Evolutionary conservation across 2,888 invertebrate species (phyloP), one percentile per base, ranked within the genome.

Genomic region (Iphiclides podalirius): DNA sequence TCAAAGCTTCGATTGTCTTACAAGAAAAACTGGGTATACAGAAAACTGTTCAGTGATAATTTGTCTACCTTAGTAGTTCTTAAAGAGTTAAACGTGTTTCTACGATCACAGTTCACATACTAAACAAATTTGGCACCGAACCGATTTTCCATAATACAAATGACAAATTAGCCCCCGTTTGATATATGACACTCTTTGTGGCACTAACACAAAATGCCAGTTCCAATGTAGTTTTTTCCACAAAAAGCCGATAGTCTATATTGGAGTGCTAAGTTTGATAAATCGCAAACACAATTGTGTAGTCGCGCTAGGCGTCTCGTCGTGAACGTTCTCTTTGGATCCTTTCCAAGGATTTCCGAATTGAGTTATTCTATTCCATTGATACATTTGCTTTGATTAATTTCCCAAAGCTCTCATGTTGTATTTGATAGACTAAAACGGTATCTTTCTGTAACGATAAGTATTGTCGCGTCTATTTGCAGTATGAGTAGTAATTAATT

Each of bases 251-350:
- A 60, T 53, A 50, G 57, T 53, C 57, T 53, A 57, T 60, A 56
- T 56, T 53, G 47, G 61, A 52, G 38, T 60, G 49, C 47, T 48
- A 54, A 51, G 56, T 59, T 55, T 61, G 58, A 60, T 56, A 61
- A 57, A 56, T 56, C 43, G 43, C 37, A 26, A 37, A 50, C 52
- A 53, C 52, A 55, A 61, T 58, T 56, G 53, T 55, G 53, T 53
- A 54, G 52, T 39, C 51, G 49, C 54, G 55, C 53, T 52, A n/a
- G n/a, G n/a, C 51, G 61, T 66, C 64, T 56, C 61, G 63, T 59
- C 61, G 62, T 58, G 57, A n/a, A n/a, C n/a, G n/a, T n/a, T n/a
- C n/a, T n/a, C n/a, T n/a, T 69, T 79, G 81, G 80, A 75, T 56
- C 49, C 15, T 43, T 41, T 79, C 81, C 81, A 81, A 71, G 60